phyloP scores from a whole-genome alignment of 2,797 vertebrate species.

The Sus cebifrons region DNA sequence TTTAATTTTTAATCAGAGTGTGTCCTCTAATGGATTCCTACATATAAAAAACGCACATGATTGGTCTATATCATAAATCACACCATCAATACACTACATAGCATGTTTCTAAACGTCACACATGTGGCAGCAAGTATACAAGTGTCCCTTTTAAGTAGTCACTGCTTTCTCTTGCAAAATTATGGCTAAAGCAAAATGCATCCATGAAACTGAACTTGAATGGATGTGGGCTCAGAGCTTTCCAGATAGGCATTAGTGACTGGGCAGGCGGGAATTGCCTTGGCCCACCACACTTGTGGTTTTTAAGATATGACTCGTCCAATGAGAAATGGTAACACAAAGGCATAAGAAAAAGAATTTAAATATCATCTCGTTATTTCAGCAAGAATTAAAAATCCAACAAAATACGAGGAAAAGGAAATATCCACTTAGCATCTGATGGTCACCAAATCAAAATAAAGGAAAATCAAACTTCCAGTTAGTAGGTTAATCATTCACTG shows the following conservation, averaged over 20 bases:
- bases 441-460: constrained; percentile 39
- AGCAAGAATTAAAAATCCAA: not conserved
- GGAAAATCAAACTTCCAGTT: not conserved
- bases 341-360: not conserved
- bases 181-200: not conserved
- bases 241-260: not conserved
- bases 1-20: constrained; percentile 93
- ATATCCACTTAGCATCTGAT: not conserved
- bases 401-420: constrained; percentile 8
- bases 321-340: not conserved
- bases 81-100: constrained; percentile 87
- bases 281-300: not conserved
- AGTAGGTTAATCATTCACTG: not conserved
- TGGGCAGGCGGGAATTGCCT: not conserved
- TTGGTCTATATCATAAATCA: constrained; percentile 90
- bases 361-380: not conserved
- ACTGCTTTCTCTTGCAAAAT: constrained; percentile 27
- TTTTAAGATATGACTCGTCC: not conserved
- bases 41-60: constrained; percentile 92
- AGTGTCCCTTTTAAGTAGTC: not conserved
- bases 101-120: constrained; percentile 83
- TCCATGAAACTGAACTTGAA: not conserved
- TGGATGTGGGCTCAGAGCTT: not conserved
- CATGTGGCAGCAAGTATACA: constrained; percentile 69
- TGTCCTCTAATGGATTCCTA: constrained; percentile 94